phyloP scores from a whole-genome alignment of 2,113 vertebrate genomes.

The Trochalopteron elliotii region DNA sequence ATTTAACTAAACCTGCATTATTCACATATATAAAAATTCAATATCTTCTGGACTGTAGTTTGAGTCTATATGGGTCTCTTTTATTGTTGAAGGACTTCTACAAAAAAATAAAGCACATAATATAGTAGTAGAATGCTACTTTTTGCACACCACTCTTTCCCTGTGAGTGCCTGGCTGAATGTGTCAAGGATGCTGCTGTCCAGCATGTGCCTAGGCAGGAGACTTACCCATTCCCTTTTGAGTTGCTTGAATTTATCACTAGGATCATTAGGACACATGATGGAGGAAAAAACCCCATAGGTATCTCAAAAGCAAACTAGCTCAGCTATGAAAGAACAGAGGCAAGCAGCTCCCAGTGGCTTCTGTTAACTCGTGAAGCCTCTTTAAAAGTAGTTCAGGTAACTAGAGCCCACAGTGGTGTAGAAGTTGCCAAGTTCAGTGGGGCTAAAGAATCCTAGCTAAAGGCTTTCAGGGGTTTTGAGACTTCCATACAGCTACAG shows the following conservation, averaged over 20 bases:
- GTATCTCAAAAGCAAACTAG: not conserved
- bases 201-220: not conserved
- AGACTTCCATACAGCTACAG: not conserved
- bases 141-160: not conserved
- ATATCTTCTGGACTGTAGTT: not conserved
- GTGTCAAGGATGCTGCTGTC: not conserved
- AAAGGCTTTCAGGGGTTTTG: not conserved
- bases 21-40: not conserved
- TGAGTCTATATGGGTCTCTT: not conserved
- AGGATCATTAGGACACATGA: not conserved
- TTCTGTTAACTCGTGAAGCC: not conserved
- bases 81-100: not conserved
- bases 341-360: not conserved
- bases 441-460: not conserved
- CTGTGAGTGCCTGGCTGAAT: not conserved
- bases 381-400: not conserved
- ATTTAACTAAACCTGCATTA: not conserved
- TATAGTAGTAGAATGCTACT: not conserved
- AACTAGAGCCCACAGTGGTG: not conserved
- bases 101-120: not conserved
- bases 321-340: not conserved
- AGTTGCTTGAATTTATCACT: not conserved
- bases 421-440: not conserved
- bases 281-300: rapidly evolving
- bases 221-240: not conserved